phyloP scores from a whole-genome alignment of 2,113 vertebrate genomes.

The Nerophis ophidion region DNA sequence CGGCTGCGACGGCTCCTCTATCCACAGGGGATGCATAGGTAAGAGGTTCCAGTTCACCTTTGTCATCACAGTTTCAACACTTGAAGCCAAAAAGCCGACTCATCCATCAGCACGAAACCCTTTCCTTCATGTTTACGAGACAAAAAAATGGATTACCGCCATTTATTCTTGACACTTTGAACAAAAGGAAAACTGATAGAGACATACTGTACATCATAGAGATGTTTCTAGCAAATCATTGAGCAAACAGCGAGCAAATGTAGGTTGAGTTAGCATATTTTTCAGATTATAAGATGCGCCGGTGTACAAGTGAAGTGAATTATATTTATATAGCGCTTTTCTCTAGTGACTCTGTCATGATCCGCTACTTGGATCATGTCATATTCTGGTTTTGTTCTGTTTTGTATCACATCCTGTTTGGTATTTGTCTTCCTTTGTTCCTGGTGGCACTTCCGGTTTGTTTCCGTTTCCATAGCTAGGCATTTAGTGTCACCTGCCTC shows the following conservation, averaged over 20 bases:
- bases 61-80: slow-evolving; percentile 35
- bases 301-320: too few relatives aligned
- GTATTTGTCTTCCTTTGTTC: too few relatives aligned
- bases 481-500: too few relatives aligned
- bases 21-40: slow-evolving; percentile 12
- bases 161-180: slow-evolving; percentile 12
- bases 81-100: slow-evolving; percentile 31
- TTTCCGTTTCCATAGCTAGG: too few relatives aligned
- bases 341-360: too few relatives aligned
- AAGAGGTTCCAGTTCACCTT: slow-evolving; percentile 42
- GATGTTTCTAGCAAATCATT: not conserved
- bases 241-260: not conserved
- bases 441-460: too few relatives aligned
- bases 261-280: too few relatives aligned
- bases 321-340: too few relatives aligned
- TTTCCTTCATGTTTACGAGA: slow-evolving; percentile 3
- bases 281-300: too few relatives aligned
- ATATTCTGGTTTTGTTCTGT: too few relatives aligned
- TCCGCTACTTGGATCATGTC: too few relatives aligned
- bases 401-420: too few relatives aligned
- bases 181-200: slow-evolving; percentile 6
- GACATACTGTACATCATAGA: not conserved
- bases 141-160: slow-evolving; percentile 1
- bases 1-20: slow-evolving; percentile 41
- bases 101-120: slow-evolving; percentile 38